These are phyloP conservation scores for Laticauda laticaudata DNA, from an alignment of 2,113 vertebrate genomes.

Conservation along the genomic window DNA sequence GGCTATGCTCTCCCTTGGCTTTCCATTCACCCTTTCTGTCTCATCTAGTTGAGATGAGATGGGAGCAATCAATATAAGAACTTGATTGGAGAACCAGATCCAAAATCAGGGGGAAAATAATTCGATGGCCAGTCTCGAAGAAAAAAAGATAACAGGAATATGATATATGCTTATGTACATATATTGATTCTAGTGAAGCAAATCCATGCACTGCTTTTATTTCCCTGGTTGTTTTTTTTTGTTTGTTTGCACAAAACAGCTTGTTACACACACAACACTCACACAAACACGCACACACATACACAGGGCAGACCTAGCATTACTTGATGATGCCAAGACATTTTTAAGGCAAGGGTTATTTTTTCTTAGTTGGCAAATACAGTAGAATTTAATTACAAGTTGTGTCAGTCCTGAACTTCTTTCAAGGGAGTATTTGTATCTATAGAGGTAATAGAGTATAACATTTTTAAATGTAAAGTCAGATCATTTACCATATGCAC, in stretches of 20 bases:
- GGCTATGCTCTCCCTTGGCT: constrained; percentile 63
- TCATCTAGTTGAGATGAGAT: constrained; percentile 66
- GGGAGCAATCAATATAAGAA: constrained; percentile 13
- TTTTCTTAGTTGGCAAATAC: constrained; percentile 37
- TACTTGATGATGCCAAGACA: constrained; percentile 19
- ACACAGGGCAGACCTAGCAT: constrained; percentile 35
- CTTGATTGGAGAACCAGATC: constrained; percentile 18
- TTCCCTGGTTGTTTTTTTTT: not conserved
- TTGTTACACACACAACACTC: not conserved
- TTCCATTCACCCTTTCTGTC: constrained; percentile 70
- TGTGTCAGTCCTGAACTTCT: constrained; percentile 47
- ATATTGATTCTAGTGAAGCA: not conserved
- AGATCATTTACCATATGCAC: not conserved
- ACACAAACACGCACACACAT: not conserved
- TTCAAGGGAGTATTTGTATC: constrained; percentile 35
- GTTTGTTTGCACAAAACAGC: constrained; percentile 1
- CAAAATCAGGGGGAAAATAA: constrained; percentile 12
- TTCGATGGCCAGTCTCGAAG: constrained; percentile 38
- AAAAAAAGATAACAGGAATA: constrained; percentile 22
- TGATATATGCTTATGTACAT: not conserved
- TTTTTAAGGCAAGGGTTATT: constrained; percentile 32
- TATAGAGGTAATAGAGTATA: not conserved
- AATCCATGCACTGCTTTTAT: not conserved
- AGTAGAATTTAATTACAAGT: constrained; percentile 46
- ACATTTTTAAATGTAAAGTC: not conserved